These are phyloP conservation scores for Deilephila porcellus DNA, from an alignment of 2,888 invertebrate species.

Conservation along the genomic window DNA sequence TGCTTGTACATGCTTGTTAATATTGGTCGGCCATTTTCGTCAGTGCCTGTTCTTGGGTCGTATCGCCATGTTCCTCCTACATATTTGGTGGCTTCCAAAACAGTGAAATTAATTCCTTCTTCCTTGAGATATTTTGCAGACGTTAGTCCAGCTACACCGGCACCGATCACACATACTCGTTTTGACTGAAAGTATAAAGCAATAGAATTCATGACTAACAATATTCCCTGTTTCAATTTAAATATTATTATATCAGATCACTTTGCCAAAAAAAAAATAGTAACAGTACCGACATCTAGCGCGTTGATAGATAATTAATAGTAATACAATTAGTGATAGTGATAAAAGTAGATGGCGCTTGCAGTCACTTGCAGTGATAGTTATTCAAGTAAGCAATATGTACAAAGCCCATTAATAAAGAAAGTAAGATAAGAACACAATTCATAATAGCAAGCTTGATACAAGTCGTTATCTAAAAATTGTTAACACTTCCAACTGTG, in stretches of 20 bases:
- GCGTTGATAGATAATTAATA: background rate
- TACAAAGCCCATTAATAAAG: background rate
- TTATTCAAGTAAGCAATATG: background rate
- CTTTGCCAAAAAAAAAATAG: background rate
- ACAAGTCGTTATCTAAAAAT: no score
- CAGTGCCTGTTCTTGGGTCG: conserved; percentile 77
- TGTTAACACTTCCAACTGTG: no score
- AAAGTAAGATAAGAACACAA: no score
- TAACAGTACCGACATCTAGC: background rate
- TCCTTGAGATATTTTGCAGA: conserved; percentile 72
- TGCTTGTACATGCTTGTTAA: conserved; percentile 89
- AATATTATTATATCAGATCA: background rate
- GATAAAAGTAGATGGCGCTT: background rate
- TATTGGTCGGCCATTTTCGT: conserved; percentile 84
- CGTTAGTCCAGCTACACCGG: conserved; percentile 72
- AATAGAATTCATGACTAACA: background rate
- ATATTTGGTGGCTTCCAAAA: conserved; percentile 70
- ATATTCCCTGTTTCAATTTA: background rate
- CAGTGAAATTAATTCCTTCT: conserved; percentile 67
- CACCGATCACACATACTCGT: conserved; percentile 75
- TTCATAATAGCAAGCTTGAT: no score
- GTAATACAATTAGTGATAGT: background rate
- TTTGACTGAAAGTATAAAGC: conserved; percentile 40
- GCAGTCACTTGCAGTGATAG: background rate
- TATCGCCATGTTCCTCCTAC: conserved; percentile 79